A percentile compares a stretch with the other conserved stretches of the same genome.
Conservation (phyloP, 1,140 invertebrate species). For the Drosophila mayri region DNA sequence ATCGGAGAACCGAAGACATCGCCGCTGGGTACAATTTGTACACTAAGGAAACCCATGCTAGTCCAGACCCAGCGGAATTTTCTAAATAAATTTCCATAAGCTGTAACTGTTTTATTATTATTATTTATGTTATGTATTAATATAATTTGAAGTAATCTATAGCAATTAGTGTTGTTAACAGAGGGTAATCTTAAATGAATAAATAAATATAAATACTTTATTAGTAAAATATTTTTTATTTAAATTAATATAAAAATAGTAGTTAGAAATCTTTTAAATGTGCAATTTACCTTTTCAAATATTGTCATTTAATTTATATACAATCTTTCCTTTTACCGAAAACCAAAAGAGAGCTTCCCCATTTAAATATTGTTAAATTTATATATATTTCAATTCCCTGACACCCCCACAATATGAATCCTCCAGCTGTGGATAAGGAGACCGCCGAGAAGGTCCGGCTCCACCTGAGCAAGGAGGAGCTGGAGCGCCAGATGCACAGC, state of each 20-base stretch:
- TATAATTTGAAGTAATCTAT: too few species aligned
- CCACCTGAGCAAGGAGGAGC: slow-evolving; percentile 38
- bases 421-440: slow-evolving; percentile 12
- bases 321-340: background rate
- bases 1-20: slow-evolving; percentile 24
- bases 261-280: too few species aligned
- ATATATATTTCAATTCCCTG: slow-evolving; percentile 8
- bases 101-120: too few species aligned
- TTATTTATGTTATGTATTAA: too few species aligned
- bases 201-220: too few species aligned
- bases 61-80: background rate
- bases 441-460: slow-evolving; percentile 8
- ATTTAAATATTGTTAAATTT: slow-evolving; percentile 6
- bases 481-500: slow-evolving; percentile 17
- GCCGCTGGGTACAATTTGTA: slow-evolving; percentile 38
- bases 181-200: too few species aligned
- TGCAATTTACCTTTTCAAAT: background rate
- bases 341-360: background rate
- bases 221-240: too few species aligned
- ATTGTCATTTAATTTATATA: background rate
- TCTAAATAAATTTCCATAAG: slow-evolving; percentile 15
- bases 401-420: slow-evolving; percentile 24
- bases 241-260: too few species aligned
- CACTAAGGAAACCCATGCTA: background rate
- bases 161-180: too few species aligned